Percentiles rank a stretch among this genome's conserved stretches.
These are phyloP conservation scores for Semicossyphus pulcher DNA, from an alignment of 2,113 vertebrate genomes.

Conservation along the genomic window DNA sequence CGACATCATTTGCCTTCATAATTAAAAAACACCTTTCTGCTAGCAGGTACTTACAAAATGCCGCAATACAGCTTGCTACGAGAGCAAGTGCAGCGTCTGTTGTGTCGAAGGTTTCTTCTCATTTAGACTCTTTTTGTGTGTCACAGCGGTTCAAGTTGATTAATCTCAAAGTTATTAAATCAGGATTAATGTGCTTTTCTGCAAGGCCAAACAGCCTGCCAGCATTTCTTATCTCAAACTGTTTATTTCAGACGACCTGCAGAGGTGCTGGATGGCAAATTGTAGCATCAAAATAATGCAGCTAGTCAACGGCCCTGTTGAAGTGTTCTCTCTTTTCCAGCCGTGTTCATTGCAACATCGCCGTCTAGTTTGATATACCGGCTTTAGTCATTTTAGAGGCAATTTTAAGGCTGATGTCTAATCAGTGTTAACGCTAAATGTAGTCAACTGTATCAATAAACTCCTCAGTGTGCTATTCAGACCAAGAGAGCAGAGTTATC, in stretches of 20 bases:
- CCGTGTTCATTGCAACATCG: no score
- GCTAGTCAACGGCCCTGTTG: neutral
- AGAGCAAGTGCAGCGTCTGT: conserved; percentile 5
- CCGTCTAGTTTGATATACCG: no score
- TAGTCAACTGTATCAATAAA: no score
- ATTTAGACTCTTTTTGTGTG: neutral
- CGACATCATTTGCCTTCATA: conserved; percentile 10
- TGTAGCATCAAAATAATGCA: neutral
- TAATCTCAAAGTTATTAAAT: conserved; percentile 39
- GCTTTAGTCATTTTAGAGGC: no score
- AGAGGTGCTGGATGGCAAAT: neutral
- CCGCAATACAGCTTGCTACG: conserved; percentile 26
- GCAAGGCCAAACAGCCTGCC: neutral
- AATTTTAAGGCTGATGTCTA: no score
- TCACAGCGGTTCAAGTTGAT: conserved; percentile 4
- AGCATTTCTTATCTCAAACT: neutral
- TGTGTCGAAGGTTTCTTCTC: conserved; percentile 19
- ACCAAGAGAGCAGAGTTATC: no score
- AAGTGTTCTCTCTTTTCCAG: no score
- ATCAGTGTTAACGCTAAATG: no score
- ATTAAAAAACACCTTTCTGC: conserved; percentile 32
- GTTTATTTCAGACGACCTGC: neutral
- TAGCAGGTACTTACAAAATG: conserved; percentile 35
- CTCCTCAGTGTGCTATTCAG: no score
- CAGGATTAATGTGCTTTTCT: conserved; percentile 30